Evolutionary conservation across 2,797 vertebrate genomes (phyloP), one percentile per base, ranked within the genome.

Genomic region (Orientallactaga sibirica): DNA sequence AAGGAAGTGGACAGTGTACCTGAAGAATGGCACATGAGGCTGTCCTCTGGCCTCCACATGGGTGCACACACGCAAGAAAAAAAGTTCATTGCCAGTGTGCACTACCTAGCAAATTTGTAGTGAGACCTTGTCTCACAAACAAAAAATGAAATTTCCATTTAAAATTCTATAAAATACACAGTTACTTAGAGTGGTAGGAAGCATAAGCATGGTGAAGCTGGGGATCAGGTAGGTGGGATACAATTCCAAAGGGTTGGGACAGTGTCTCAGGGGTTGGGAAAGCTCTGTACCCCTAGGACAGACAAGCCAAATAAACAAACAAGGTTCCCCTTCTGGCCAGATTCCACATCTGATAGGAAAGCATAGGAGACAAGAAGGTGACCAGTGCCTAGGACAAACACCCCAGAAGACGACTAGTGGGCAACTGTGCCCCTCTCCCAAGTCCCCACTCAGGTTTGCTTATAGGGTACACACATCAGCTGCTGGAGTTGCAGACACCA

Each of bases 371-470:
- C 6, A 20, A 62, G 43, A 88, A 86, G 74, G 29, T 62, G 73
- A 27, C 37, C 68, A 5, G 24, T 37, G 3, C 1, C 27, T 33
- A 2, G 10, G 19, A 41, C 7, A 64, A 0, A 11, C 9, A 64
- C 55, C 71, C 61, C 27, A 25, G 41, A 9, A 37, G 73, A 73
- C 2, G 61, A 71, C 70, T 24, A 1, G 29, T 2, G n/a, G 24
- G 37, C 43, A 12, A 16, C 33, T 5, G 0, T 5, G 5, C 0
- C 16, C n/a, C 73, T 52, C 8, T 16, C n/a, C 29, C 27, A n/a
- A 0, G 2, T 41, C 33, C 12, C 20, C 52, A 64, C 43, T 52
- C 29, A 52, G 75, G 41, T 11, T 7, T 33, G 20, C 66, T 0
- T 37, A 20, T 27, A 24, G 5, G 16, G 58, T 5, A 11, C n/a